Base-by-base conservation (phyloP, 2,888 invertebrate genomes). In the Theretra japonica region DNA sequence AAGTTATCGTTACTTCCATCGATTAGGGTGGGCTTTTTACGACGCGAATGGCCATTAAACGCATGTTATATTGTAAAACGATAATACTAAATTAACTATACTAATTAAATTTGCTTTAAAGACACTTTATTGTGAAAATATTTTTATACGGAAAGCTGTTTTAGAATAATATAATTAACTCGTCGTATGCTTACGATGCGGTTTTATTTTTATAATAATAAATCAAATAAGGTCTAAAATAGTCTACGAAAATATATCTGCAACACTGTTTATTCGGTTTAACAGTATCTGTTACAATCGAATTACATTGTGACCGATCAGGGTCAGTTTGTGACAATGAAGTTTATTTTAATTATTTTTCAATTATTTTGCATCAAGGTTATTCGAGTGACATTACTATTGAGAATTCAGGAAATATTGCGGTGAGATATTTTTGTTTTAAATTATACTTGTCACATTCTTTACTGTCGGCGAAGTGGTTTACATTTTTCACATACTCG, bases 1-100 rank as follows among this genome's bases (percentile, higher is more conserved):
- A 73, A 74, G 75, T 76, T 76, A 75, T 69, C 56, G 50, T 56
- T 28, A 69, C 56, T n/a, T 28, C 28, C 56, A 69, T 69, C 30
- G 56, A 69, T 56, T 71, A 65, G 65, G 65, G 65, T 65, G 65
- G 65, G 65, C 41, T 65, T 65, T 65, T 65, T 48, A 65, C 23
- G 48, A 41, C 48, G 65, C 21, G 23, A 65, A 48, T 65, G 21
- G 23, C 65, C 65, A 65, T 65, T 65, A 65, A 65, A 65, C 41
- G 48, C 41, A 65, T 48, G 48, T 48, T 48, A 65, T 48, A 48
- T 5, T 65, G 23, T 48, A 65, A 15, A 65, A 41, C 48, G 21
- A 41, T 62, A 62, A 62, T 62, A 41, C 41, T 62, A 11, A 41
- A 62, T 62, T 41, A 41, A 41, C 1, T 48, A 17, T 23, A 48